Evolutionary conservation across 2,113 vertebrate genomes (phyloP).

Genomic region (Leptodactylus fuscus): DNA sequence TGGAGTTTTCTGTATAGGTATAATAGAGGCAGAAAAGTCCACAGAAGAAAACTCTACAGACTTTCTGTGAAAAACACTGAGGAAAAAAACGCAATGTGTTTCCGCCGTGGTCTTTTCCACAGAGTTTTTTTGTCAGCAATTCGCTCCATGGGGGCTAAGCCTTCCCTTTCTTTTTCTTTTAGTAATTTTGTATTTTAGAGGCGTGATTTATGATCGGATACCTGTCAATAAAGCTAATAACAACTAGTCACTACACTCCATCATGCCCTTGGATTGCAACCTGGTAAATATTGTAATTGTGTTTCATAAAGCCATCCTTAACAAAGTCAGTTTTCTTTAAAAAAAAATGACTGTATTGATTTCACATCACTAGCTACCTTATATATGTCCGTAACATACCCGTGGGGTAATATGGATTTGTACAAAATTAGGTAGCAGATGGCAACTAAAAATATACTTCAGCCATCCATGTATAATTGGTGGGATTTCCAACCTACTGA

Average conservation of each 20-base stretch:
- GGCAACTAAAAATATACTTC: background rate
- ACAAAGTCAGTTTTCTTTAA: background rate
- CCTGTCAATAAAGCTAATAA: background rate
- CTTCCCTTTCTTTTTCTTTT: no score
- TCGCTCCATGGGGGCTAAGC: no score
- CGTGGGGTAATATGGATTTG: background rate
- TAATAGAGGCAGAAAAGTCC: no score
- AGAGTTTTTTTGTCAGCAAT: no score
- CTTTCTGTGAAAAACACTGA: no score
- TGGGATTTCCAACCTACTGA: background rate
- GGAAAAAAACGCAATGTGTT: no score
- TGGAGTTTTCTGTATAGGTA: no score
- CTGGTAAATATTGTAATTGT: no score
- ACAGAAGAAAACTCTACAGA: no score
- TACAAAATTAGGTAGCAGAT: background rate
- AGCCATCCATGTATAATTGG: background rate
- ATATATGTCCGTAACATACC: background rate
- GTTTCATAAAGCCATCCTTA: background rate
- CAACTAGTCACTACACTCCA: background rate
- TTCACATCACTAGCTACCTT: background rate
- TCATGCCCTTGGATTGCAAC: no score
- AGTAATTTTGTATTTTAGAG: no score
- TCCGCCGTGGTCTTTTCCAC: no score
- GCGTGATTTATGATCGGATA: background rate
- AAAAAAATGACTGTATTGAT: background rate